These are phyloP conservation scores for Benthosema pterotum DNA, from an alignment of 2,797 vertebrate species.

Conservation along the genomic window DNA sequence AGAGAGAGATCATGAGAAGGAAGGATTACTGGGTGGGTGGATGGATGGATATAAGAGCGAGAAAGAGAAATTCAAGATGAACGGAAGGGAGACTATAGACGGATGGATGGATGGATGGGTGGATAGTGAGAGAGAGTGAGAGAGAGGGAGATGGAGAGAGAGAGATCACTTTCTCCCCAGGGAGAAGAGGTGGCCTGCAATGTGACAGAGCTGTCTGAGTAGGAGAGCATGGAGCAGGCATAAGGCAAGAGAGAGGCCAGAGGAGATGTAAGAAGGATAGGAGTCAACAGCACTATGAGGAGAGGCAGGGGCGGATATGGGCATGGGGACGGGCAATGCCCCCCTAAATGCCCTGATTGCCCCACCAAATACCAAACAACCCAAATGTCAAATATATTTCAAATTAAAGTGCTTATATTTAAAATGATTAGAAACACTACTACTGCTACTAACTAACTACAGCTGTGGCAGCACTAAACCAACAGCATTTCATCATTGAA, in stretches of 20 bases:
- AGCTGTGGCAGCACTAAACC: no score
- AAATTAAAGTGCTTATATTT: no score
- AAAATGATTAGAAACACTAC: no score
- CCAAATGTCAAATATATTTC: no score
- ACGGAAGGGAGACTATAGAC: neutral
- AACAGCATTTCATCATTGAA: no score
- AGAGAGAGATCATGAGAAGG: conserved; percentile 7
- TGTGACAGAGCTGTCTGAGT: conserved; percentile 52
- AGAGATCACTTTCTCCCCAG: conserved; percentile 76
- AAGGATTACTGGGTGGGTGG: neutral
- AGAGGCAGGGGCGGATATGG: no score
- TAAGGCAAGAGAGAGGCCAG: neutral
- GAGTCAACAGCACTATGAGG: neutral
- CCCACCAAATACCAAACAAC: no score
- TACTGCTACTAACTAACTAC: no score
- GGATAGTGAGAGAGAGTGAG: neutral
- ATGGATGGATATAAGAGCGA: neutral
- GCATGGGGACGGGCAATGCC: no score
- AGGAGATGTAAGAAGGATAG: neutral
- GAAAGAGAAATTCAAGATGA: neutral
- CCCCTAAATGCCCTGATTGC: no score
- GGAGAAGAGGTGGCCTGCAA: conserved; percentile 67
- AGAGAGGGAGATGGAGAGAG: neutral
- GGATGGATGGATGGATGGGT: neutral
- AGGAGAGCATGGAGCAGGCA: conserved; percentile 23